Evolutionary conservation across 2,888 invertebrate genomes (phyloP), one percentile per base, ranked within the genome.

Genomic region (Xylota sylvarum): DNA sequence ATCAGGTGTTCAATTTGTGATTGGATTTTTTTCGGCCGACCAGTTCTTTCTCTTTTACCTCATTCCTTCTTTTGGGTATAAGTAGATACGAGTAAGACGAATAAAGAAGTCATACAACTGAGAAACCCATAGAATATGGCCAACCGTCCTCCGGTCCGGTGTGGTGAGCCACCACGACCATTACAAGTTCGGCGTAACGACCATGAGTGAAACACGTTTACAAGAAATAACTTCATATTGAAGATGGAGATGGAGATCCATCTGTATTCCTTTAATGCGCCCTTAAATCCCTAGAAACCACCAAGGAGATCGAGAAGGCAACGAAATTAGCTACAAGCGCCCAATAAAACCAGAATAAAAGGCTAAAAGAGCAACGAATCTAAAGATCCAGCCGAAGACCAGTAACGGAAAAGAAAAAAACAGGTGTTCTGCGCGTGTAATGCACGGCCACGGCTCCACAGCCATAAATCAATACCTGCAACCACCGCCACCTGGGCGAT

Each of bases 1-100:
- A 86, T 86, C 86, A 86, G 86, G 86, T 86, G 86, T 86, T 86
- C 86, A 82, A 73, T 85, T 86, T 72, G 86, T 82, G 86, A 86
- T 86, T 77, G 82, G 77, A 65, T 77, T 85, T 77, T 82, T 52
- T 74, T 43, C 46, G 56, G 30, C 56, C 52, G 72, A 81, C 85
- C 85, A 78, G 80, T 81, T 85, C 65, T 65, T 7, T 37, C 17
- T 23, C 30, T 50, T 37, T n/a, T 40, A 40, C 19, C 43, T 56
- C 27, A 69, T 48, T 64, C 52, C 17, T 46, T 32, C 50, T 19
- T 30, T 55, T 52, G 52, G 19, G 30, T 50, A 4, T 10, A 0
- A 40, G n/a, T 17, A 12, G 32, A 6, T 5, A 4, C 9, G 17
- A 10, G 46, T 23, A 58, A 52, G 65, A 46, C 60, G 27, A 52